Percentiles rank a stretch among this genome's conserved stretches.
These are phyloP conservation scores for Bolinopsis microptera DNA, from an alignment of 37 sponge, comb jelly and placozoan genomes.

Conservation along the genomic window DNA sequence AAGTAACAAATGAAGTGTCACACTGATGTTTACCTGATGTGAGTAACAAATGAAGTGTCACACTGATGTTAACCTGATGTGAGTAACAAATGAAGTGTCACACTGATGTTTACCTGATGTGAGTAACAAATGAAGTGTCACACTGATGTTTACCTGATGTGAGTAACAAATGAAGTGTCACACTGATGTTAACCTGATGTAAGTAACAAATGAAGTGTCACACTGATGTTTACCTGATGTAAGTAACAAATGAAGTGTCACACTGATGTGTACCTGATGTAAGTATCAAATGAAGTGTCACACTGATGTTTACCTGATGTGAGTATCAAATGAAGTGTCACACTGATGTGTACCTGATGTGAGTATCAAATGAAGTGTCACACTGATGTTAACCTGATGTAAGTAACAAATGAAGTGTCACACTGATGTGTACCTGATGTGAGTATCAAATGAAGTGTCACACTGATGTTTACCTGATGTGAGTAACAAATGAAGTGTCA, in stretches of 20 bases:
- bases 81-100: slow-evolving; percentile 56
- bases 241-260: slow-evolving; percentile 52
- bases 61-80: slow-evolving; percentile 64
- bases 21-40: slow-evolving; percentile 64
- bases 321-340: slow-evolving; percentile 59
- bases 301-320: slow-evolving; percentile 64
- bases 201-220: slow-evolving; percentile 52
- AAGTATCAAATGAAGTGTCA: slow-evolving; percentile 56
- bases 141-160: slow-evolving; percentile 64
- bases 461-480: slow-evolving; percentile 64
- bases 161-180: slow-evolving; percentile 56
- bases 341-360: slow-evolving; percentile 64
- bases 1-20: slow-evolving; percentile 52
- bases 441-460: slow-evolving; percentile 59
- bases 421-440: slow-evolving; percentile 64
- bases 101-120: slow-evolving; percentile 64
- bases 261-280: slow-evolving; percentile 64
- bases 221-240: slow-evolving; percentile 64
- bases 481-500: slow-evolving; percentile 56
- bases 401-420: slow-evolving; percentile 52
- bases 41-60: slow-evolving; percentile 56
- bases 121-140: slow-evolving; percentile 56
- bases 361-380: slow-evolving; percentile 59
- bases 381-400: slow-evolving; percentile 64
- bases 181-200: slow-evolving; percentile 64